phyloP scores from a whole-genome alignment of 2,113 vertebrate genomes.

The Arizona elegans region DNA sequence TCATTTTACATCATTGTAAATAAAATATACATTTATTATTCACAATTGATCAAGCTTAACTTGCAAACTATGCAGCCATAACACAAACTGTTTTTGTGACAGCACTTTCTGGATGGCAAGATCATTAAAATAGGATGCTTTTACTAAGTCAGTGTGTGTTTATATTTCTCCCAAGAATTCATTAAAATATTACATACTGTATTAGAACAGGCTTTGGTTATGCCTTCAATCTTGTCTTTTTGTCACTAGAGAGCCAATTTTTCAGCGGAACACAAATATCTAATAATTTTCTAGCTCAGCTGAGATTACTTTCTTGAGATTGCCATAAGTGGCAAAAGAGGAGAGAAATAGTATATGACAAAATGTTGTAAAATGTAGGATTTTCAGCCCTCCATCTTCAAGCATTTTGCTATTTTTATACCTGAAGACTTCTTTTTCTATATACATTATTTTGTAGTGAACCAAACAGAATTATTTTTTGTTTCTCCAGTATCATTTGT shows the following conservation, averaged over 20 bases:
- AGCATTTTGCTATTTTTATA: neutral
- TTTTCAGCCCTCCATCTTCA: neutral
- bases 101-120: neutral
- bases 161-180: neutral
- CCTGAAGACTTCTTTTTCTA: neutral
- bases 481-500: neutral
- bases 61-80: neutral
- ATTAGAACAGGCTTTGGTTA: neutral
- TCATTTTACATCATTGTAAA: too few relatives aligned
- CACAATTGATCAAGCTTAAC: neutral
- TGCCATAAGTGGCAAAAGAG: neutral
- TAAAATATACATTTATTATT: neutral
- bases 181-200: neutral
- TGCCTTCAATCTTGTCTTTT: neutral
- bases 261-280: neutral
- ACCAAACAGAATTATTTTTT: neutral
- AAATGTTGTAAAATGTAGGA: neutral
- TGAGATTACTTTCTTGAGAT: neutral
- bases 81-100: neutral
- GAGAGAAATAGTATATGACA: neutral
- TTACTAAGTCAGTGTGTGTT: neutral
- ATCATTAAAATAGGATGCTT: neutral
- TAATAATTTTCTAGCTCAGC: neutral
- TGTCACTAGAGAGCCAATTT: neutral
- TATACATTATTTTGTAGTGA: neutral